Evolutionary conservation across 2,888 invertebrate species (phyloP).

Genomic region (Aphrophora alni): DNA sequence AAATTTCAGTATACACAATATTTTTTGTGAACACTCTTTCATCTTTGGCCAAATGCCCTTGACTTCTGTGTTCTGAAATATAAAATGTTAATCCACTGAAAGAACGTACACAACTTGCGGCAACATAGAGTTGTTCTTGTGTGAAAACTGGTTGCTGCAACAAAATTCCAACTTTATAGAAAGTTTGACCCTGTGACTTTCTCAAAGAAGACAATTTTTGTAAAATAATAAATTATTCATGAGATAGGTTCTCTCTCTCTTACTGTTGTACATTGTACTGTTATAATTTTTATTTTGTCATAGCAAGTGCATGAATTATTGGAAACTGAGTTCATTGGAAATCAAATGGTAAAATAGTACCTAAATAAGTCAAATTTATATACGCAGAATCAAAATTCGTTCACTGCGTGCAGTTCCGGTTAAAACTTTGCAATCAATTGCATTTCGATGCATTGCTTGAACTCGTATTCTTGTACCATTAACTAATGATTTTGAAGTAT

Average conservation of each 20-base stretch:
- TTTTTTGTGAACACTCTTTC: constrained; percentile 17
- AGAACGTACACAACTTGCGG: no score
- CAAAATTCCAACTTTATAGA: constrained; percentile 19
- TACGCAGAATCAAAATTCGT: constrained; percentile 9
- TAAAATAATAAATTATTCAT: no score
- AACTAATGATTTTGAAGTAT: constrained; percentile 15
- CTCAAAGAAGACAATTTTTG: no score
- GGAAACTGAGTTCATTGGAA: constrained; percentile 18
- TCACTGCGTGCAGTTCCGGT: constrained; percentile 15
- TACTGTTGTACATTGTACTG: no score
- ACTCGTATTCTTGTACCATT: constrained; percentile 14
- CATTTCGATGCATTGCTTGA: not conserved
- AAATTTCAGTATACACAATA: constrained; percentile 11
- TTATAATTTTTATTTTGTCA: no score
- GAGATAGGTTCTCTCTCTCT: no score
- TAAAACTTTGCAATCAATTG: constrained; percentile 13
- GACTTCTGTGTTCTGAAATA: constrained; percentile 11
- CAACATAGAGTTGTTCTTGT: constrained; percentile 15
- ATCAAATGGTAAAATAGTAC: constrained; percentile 20
- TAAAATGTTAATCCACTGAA: constrained; percentile 14
- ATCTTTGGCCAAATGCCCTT: constrained; percentile 17
- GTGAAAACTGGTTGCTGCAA: constrained; percentile 16
- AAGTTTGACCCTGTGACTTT: constrained; percentile 16
- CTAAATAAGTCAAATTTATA: constrained; percentile 14
- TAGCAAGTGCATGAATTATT: constrained; percentile 12